phyloP scores from a whole-genome alignment of 2,113 vertebrate genomes.

The Etheostoma cragini region DNA sequence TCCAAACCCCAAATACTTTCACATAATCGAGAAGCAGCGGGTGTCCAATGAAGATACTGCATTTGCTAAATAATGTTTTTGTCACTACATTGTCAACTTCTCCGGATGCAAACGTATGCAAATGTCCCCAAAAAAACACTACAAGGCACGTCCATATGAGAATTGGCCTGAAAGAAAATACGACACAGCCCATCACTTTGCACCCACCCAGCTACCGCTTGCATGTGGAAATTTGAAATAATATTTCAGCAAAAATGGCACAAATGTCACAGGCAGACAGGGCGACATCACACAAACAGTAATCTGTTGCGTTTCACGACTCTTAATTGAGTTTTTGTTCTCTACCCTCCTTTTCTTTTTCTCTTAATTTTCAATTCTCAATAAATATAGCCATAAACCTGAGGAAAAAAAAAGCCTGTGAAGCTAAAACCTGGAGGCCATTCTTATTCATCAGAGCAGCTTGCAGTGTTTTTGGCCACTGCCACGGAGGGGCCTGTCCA shows the following conservation, averaged over 20 bases:
- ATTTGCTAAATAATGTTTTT: conserved; percentile 47
- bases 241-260: conserved; percentile 34
- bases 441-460: conserved; percentile 74
- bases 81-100: conserved; percentile 30
- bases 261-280: conserved; percentile 43
- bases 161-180: neutral
- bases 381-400: conserved; percentile 60
- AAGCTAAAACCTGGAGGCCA: conserved; percentile 51
- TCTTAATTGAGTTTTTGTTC: conserved; percentile 73
- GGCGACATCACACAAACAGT: conserved; percentile 33
- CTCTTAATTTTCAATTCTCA: conserved; percentile 55
- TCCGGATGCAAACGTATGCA: conserved; percentile 39
- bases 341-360: neutral
- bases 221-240: conserved; percentile 49
- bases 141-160: neutral
- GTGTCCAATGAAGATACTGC: conserved; percentile 41
- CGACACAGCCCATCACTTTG: neutral
- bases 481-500: conserved; percentile 57
- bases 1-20: conserved; percentile 60
- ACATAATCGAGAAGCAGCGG: conserved; percentile 62
- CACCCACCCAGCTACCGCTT: neutral
- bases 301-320: conserved; percentile 56
- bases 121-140: conserved; percentile 11
- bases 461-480: conserved; percentile 44
- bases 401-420: conserved; percentile 19